These are phyloP conservation scores for Ascaphus truei DNA, from an alignment of 2,113 vertebrate species.

Conservation along the genomic window DNA sequence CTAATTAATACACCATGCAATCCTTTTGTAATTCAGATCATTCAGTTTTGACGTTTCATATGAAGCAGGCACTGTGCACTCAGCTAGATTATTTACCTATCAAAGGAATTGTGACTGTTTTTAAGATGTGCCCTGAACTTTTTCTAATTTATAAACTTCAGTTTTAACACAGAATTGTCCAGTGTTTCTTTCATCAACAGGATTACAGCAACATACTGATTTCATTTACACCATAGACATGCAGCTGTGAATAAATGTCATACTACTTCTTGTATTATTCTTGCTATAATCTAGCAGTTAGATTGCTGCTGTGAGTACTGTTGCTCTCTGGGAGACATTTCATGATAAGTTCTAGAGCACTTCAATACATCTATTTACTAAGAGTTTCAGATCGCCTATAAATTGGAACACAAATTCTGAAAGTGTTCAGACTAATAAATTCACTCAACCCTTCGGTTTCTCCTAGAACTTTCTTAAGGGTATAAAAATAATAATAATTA, in stretches of 20 bases:
- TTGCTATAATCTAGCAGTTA: too few species aligned
- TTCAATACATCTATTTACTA: not conserved
- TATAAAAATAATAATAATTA: slow-evolving; percentile 34
- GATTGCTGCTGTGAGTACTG: too few species aligned
- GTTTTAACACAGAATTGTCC: slow-evolving; percentile 41
- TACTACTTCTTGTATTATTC: too few species aligned
- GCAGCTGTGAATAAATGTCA: too few species aligned
- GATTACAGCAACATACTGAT: too few species aligned
- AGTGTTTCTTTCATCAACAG: slow-evolving; percentile 47
- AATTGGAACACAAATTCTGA: not conserved
- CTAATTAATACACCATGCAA: slow-evolving; percentile 34
- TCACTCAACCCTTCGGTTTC: too few species aligned
- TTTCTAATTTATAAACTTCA: slow-evolving; percentile 74
- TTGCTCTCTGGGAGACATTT: too few species aligned
- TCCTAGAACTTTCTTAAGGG: slow-evolving; percentile 1
- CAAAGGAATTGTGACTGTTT: slow-evolving; percentile 61
- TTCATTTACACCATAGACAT: too few species aligned
- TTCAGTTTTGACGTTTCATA: not conserved
- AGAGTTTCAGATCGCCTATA: not conserved
- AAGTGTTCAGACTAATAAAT: slow-evolving; percentile 22
- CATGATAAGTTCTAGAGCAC: too few species aligned
- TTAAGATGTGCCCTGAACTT: slow-evolving; percentile 57
- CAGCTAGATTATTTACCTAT: slow-evolving; percentile 57
- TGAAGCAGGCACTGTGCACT: slow-evolving; percentile 63
- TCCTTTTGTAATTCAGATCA: slow-evolving; percentile 31